Evolutionary conservation across 2,797 vertebrate genomes (phyloP).

Genomic region (Lepilemur ruficaudatus): DNA sequence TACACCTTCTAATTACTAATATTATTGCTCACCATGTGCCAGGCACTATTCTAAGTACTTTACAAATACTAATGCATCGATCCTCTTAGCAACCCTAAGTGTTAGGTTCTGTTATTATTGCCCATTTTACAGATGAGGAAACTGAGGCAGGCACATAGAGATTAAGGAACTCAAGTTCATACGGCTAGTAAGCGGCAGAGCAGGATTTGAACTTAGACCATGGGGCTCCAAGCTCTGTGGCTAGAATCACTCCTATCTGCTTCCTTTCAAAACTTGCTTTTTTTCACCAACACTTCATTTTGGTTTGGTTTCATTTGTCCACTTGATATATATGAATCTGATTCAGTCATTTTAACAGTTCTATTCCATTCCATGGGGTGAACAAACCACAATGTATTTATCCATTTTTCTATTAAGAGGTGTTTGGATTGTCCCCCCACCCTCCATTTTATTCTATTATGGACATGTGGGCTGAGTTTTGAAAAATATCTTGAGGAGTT

Average conservation of each 20-base stretch:
- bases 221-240: neutral
- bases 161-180: neutral
- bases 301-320: neutral
- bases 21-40: neutral
- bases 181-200: neutral
- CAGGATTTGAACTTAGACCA: neutral
- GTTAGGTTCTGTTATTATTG: neutral
- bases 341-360: neutral
- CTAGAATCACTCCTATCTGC: neutral
- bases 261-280: neutral
- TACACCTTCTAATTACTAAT: neutral
- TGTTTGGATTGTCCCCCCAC: neutral
- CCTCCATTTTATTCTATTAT: neutral
- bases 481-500: neutral
- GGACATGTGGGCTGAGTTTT: neutral
- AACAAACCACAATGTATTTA: neutral
- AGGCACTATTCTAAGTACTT: neutral
- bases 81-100: neutral
- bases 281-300: neutral
- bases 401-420: neutral
- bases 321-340: neutral
- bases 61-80: neutral
- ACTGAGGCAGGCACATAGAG: neutral
- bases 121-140: neutral
- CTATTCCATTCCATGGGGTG: neutral